phyloP scores from a whole-genome alignment of 2,888 invertebrate genomes.

The Acronicta aceris region DNA sequence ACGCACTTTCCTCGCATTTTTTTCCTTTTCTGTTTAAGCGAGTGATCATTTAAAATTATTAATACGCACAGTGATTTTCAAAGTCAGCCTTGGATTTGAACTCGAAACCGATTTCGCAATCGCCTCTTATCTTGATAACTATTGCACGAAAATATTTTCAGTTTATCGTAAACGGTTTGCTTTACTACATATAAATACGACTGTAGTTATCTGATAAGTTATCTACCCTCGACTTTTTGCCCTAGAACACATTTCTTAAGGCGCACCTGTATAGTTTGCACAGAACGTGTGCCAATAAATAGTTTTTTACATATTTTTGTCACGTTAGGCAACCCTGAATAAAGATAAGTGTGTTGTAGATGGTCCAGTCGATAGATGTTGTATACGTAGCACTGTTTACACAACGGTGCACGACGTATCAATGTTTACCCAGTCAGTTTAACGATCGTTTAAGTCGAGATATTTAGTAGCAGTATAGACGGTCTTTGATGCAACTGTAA shows the following conservation, averaged over 20 bases:
- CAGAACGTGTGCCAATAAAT: slow-evolving; percentile 7
- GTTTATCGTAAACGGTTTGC: neutral
- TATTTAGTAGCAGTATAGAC: slow-evolving; percentile 26
- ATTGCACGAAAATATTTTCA: neutral
- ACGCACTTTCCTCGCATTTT: no score
- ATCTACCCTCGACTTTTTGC: slow-evolving; percentile 14
- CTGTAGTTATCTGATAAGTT: slow-evolving; percentile 13
- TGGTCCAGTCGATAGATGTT: slow-evolving; percentile 16
- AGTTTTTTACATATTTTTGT: neutral
- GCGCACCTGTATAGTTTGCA: slow-evolving; percentile 14
- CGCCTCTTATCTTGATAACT: neutral
- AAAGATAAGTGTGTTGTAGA: slow-evolving; percentile 22
- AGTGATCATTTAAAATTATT: no score
- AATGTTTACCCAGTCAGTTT: slow-evolving; percentile 34
- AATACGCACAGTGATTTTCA: neutral
- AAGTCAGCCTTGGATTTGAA: neutral
- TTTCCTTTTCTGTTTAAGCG: no score
- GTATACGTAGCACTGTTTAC: slow-evolving; percentile 26
- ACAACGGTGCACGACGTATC: slow-evolving; percentile 40
- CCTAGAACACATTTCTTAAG: slow-evolving; percentile 1
- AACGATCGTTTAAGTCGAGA: slow-evolving; percentile 32
- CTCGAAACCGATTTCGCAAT: no score
- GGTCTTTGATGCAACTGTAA: slow-evolving; percentile 40
- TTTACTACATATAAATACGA: slow-evolving; percentile 4
- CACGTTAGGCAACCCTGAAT: slow-evolving; percentile 14